Evolutionary conservation across 2,888 invertebrate genomes (phyloP).

Genomic region (Lordiphosa fenestrarum): DNA sequence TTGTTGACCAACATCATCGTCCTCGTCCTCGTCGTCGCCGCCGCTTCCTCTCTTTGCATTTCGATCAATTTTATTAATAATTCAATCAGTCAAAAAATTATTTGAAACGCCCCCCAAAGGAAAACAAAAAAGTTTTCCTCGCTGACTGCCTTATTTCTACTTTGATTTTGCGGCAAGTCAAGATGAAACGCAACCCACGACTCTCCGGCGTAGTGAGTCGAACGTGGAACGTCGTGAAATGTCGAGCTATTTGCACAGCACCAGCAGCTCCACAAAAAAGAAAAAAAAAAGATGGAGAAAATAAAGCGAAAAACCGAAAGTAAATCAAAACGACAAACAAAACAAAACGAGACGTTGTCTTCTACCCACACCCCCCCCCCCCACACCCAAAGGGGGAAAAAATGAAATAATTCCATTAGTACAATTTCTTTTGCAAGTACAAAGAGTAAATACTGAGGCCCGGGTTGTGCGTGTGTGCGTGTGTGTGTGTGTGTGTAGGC

Average conservation of each 20-base stretch:
- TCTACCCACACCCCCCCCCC: neutral
- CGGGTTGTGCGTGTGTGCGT: neutral
- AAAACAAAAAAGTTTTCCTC: constrained; percentile 69
- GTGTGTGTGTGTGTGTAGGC: constrained; percentile 9
- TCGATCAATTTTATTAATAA: constrained; percentile 79
- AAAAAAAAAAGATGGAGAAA: constrained; percentile 12
- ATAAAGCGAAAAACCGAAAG: constrained; percentile 42
- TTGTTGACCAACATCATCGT: constrained; percentile 52
- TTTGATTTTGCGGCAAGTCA: constrained; percentile 21
- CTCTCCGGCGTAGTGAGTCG: constrained; percentile 19
- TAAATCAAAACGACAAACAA: constrained; percentile 67
- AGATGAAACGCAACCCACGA: constrained; percentile 18
- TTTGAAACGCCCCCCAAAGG: constrained; percentile 69
- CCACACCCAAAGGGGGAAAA: constrained; percentile 17
- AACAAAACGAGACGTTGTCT: constrained; percentile 53
- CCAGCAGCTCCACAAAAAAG: constrained; percentile 20
- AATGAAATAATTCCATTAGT: constrained; percentile 78
- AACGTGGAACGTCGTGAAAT: constrained; percentile 25
- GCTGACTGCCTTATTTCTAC: constrained; percentile 27
- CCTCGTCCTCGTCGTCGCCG: constrained; percentile 16
- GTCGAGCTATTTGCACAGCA: constrained; percentile 63
- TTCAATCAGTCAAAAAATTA: constrained; percentile 78
- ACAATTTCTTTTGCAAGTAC: constrained; percentile 79
- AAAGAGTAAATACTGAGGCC: constrained; percentile 73
- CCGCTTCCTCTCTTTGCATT: constrained; percentile 58